These are phyloP conservation scores for Theodoxus fluviatilis DNA, from an alignment of 2,888 invertebrate species.

Conservation along the genomic window DNA sequence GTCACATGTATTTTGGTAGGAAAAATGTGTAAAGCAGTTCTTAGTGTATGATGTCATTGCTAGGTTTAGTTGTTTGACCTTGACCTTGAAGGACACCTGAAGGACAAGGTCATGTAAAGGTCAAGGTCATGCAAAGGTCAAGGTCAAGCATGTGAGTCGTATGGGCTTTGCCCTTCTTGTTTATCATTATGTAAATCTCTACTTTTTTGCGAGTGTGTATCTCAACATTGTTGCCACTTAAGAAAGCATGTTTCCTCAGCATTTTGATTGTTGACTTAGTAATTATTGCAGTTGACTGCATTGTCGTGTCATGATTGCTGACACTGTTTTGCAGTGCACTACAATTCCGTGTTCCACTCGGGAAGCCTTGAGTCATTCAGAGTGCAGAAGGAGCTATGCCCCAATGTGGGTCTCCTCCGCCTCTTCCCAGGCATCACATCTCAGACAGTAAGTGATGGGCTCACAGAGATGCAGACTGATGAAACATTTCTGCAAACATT, in stretches of 20 bases:
- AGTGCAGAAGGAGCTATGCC: slow-evolving; percentile 77
- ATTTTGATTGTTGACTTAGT: not conserved
- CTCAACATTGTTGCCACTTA: not conserved
- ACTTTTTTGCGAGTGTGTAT: not conserved
- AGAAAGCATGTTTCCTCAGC: not conserved
- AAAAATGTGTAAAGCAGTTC: no score
- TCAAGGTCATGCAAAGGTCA: not conserved
- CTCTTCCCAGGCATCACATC: slow-evolving; percentile 91
- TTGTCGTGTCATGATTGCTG: no score
- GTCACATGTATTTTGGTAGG: no score
- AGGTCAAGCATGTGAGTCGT: not conserved
- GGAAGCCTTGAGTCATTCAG: slow-evolving; percentile 73
- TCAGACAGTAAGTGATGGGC: slow-evolving; percentile 70
- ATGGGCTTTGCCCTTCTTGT: not conserved
- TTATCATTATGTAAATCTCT: not conserved
- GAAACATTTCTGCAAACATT: not conserved
- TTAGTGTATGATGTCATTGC: no score
- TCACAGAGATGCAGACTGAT: no score
- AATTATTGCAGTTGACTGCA: slow-evolving; percentile 71
- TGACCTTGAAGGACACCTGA: no score
- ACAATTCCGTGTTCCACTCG: slow-evolving; percentile 73
- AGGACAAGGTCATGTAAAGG: not conserved
- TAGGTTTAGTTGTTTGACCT: no score
- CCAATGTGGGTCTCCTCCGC: slow-evolving; percentile 83
- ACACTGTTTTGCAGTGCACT: slow-evolving; percentile 73